Evolutionary conservation across 2,113 vertebrate species (phyloP).

Genomic region (Calyptomena viridis): DNA sequence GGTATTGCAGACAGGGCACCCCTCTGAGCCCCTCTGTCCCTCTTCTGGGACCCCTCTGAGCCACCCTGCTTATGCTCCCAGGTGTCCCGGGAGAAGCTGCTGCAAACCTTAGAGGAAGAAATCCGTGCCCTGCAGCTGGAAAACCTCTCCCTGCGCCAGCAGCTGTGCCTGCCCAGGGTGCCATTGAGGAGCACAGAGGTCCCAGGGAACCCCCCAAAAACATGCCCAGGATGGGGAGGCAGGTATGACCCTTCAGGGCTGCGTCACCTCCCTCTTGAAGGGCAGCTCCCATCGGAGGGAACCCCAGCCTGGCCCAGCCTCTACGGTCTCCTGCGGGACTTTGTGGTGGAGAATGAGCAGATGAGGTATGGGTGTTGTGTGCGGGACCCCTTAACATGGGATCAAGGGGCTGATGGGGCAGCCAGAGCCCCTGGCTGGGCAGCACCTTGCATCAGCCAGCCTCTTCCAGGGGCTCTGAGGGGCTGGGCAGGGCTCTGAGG

Average conservation of each 20-base stretch:
- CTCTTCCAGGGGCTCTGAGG: not conserved
- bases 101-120: constrained; percentile 62
- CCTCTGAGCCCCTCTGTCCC: not conserved
- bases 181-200: not conserved
- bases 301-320: constrained; percentile 68
- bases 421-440: not conserved
- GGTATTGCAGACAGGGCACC: not conserved
- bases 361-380: constrained; percentile 41
- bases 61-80: not conserved
- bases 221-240: not conserved
- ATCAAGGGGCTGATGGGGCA: not conserved
- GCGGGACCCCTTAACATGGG: not conserved
- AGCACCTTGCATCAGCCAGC: not conserved
- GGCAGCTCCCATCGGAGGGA: not conserved
- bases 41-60: not conserved
- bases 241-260: not conserved
- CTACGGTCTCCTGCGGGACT: constrained; percentile 70
- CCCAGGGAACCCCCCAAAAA: not conserved
- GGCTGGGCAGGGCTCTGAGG: not conserved
- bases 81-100: constrained; percentile 48
- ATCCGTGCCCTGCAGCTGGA: constrained; percentile 63
- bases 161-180: constrained; percentile 50
- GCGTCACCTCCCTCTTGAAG: not conserved
- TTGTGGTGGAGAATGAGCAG: constrained; percentile 73
- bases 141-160: constrained; percentile 66